Evolutionary conservation across 2,797 vertebrate genomes (phyloP).

Genomic region (Sebastes flavidus): DNA sequence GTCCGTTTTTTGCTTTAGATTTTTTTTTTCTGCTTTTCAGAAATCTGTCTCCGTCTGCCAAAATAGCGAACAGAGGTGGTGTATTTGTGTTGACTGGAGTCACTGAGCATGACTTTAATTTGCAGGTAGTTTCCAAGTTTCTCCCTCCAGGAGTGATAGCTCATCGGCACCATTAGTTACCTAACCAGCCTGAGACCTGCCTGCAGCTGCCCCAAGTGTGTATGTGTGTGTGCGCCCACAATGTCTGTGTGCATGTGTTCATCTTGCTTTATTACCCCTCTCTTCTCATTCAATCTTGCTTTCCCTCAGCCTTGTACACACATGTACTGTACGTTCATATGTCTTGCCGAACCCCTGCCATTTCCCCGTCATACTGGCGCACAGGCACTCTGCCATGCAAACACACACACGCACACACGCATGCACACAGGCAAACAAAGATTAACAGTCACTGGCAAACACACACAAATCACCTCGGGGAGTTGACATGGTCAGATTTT

Average conservation of each 20-base stretch:
- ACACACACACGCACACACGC: constrained; percentile 1
- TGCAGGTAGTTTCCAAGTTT: constrained; percentile 74
- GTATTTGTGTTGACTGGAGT: constrained; percentile 58
- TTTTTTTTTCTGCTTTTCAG: constrained; percentile 12
- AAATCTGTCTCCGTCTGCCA: constrained; percentile 28
- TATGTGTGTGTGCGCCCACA: constrained; percentile 9
- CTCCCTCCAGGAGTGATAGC: constrained; percentile 72
- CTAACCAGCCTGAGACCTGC: constrained; percentile 76
- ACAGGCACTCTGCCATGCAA: neutral
- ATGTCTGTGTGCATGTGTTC: constrained; percentile 1
- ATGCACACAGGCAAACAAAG: constrained; percentile 7
- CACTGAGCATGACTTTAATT: constrained; percentile 77
- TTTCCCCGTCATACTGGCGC: constrained; percentile 3
- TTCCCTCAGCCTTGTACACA: constrained; percentile 33
- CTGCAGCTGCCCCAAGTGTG: constrained; percentile 43
- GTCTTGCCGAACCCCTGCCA: constrained; percentile 1
- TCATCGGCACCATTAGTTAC: constrained; percentile 77
- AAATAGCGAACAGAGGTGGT: constrained; percentile 16
- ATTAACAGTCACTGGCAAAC: constrained; percentile 32
- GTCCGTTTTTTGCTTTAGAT: neutral
- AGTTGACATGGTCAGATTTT: constrained; percentile 59
- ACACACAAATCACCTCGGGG: constrained; percentile 54
- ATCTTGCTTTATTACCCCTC: constrained; percentile 64
- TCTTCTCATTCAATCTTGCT: constrained; percentile 52
- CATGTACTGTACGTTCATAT: constrained; percentile 17